A percentile compares a stretch with the other conserved stretches of the same genome.
phyloP scores from a whole-genome alignment of 2,888 invertebrate genomes.

The Cerceris ruficornis region DNA sequence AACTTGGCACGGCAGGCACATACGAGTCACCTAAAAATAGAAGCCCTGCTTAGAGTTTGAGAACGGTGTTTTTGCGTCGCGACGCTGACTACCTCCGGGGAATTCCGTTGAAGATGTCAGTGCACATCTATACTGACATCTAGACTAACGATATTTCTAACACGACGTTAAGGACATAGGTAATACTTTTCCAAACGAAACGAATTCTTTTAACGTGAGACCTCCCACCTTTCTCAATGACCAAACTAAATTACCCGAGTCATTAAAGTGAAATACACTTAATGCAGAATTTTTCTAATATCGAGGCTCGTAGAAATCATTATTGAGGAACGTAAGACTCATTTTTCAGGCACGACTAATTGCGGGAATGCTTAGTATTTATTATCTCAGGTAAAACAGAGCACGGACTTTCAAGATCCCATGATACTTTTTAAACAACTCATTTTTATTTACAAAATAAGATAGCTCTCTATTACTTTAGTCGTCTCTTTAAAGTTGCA shows the following conservation, averaged over 20 bases:
- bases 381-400: too few relatives aligned
- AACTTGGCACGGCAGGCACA: constrained; percentile 62
- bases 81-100: constrained; percentile 61
- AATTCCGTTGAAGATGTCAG: constrained; percentile 56
- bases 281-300: not conserved
- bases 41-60: constrained; percentile 52
- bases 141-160: constrained; percentile 1
- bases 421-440: not conserved
- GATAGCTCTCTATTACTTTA: not conserved
- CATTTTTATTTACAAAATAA: constrained; percentile 22
- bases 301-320: not conserved
- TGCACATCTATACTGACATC: constrained; percentile 17
- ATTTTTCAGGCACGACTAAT: too few relatives aligned
- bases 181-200: not conserved
- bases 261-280: not conserved
- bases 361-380: too few relatives aligned
- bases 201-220: not conserved
- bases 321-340: too few relatives aligned
- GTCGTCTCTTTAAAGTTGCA: not conserved
- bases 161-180: not conserved
- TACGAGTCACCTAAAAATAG: constrained; percentile 70
- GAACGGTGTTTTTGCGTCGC: constrained; percentile 73
- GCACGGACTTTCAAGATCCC: not conserved
- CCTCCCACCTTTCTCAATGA: not conserved
- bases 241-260: not conserved